These are phyloP conservation scores for Chiroxiphia lanceolata DNA, from an alignment of 2,797 vertebrate species.

Conservation along the genomic window DNA sequence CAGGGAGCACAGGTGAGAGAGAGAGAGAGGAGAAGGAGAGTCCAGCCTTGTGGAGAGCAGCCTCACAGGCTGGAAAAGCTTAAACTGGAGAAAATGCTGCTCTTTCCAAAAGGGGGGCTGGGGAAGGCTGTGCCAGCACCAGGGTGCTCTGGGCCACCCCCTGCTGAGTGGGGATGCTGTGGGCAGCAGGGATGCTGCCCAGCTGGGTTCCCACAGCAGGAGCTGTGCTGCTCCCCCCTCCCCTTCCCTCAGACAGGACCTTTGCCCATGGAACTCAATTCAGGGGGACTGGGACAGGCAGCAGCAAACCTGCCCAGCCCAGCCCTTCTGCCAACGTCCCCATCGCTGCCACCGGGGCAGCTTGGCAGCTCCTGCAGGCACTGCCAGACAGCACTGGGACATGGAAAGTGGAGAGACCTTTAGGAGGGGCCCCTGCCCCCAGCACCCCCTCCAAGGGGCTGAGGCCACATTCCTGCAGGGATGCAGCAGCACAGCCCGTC, in stretches of 20 bases:
- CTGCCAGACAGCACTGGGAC: neutral
- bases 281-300: fast-evolving
- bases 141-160: neutral
- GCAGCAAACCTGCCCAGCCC: fast-evolving
- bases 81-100: fast-evolving
- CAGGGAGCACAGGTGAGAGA: neutral
- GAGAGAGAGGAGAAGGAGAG: neutral
- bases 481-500: fast-evolving
- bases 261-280: fast-evolving
- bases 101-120: fast-evolving
- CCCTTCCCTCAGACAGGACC: fast-evolving
- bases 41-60: fast-evolving
- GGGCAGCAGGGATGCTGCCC: neutral
- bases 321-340: fast-evolving
- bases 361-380: fast-evolving
- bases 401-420: fast-evolving
- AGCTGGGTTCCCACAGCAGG: fast-evolving
- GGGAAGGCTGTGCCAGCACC: neutral
- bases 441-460: fast-evolving
- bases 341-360: fast-evolving
- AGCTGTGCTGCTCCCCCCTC: neutral
- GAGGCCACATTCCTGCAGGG: fast-evolving
- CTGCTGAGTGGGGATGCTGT: fast-evolving
- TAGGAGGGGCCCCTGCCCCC: neutral
- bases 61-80: neutral